These are phyloP conservation scores for Sclerurus mexicanus DNA, from an alignment of 2,113 vertebrate genomes.

Conservation along the genomic window DNA sequence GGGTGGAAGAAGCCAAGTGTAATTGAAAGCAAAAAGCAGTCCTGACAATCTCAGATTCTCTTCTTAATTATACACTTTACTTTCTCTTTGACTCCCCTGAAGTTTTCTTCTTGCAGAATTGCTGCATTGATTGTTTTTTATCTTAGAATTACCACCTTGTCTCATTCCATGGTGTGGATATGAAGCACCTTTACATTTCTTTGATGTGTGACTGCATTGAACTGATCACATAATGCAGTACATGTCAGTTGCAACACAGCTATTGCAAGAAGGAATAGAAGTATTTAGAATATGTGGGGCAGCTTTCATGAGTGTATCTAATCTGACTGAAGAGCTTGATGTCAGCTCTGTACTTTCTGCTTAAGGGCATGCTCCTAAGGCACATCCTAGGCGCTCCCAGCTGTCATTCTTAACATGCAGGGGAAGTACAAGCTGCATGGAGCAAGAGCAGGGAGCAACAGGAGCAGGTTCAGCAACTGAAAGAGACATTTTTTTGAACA, in stretches of 20 bases:
- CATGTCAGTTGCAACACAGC: background rate
- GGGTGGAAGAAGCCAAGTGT: background rate
- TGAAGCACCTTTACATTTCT: background rate
- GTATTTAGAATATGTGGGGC: background rate
- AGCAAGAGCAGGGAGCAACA: background rate
- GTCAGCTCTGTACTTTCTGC: background rate
- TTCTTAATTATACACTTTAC: background rate
- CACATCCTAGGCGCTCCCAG: background rate
- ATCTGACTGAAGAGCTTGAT: background rate
- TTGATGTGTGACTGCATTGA: background rate
- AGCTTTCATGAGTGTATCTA: background rate
- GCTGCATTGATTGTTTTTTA: background rate
- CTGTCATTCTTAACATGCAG: background rate
- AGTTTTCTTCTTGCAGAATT: background rate
- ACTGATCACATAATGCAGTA: background rate
- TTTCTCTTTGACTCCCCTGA: background rate
- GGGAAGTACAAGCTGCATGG: background rate
- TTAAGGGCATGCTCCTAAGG: background rate
- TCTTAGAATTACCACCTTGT: background rate
- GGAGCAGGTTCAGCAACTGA: background rate
- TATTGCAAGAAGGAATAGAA: background rate
- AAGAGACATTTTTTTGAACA: background rate
- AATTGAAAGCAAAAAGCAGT: background rate
- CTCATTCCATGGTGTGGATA: background rate
- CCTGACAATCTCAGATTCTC: background rate